Evolutionary conservation across 2,113 vertebrate genomes (phyloP).

Genomic region (Lota lota): DNA sequence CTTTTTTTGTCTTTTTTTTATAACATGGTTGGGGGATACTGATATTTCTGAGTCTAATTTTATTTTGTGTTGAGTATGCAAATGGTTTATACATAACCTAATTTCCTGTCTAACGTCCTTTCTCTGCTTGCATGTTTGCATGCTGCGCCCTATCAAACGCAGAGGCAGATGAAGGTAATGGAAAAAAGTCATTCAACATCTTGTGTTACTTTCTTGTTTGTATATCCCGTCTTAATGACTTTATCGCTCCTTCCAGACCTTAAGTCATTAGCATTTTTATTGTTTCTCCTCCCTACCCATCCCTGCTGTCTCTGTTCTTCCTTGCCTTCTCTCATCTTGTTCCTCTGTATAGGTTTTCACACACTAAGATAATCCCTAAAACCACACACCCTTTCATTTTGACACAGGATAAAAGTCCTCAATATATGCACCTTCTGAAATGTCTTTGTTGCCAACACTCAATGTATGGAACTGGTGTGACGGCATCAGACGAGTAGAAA

Average conservation of each 20-base stretch:
- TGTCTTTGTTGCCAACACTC: constrained; percentile 24
- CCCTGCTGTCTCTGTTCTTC: constrained; percentile 2
- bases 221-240: constrained; percentile 32
- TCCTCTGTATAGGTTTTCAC: constrained; percentile 24
- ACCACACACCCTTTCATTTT: constrained; percentile 8
- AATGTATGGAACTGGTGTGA: constrained; percentile 20
- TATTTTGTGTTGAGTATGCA: no score
- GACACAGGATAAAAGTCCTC: constrained; percentile 30
- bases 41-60: no score
- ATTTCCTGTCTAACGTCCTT: constrained; percentile 75
- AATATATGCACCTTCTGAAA: constrained; percentile 28
- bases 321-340: background rate
- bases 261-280: constrained; percentile 69
- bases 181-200: constrained; percentile 26
- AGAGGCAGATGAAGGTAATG: constrained; percentile 95
- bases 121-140: constrained; percentile 96
- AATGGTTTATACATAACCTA: no score
- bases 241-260: constrained; percentile 57
- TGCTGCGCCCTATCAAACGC: constrained; percentile 86
- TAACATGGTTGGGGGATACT: no score
- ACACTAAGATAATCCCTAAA: constrained; percentile 10
- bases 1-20: no score
- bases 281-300: constrained; percentile 43
- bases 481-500: no score
- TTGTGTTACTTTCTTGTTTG: constrained; percentile 39